Base-by-base conservation (phyloP, 37 sponge, comb jelly and placozoan species). In the Beroe forskalii region DNA sequence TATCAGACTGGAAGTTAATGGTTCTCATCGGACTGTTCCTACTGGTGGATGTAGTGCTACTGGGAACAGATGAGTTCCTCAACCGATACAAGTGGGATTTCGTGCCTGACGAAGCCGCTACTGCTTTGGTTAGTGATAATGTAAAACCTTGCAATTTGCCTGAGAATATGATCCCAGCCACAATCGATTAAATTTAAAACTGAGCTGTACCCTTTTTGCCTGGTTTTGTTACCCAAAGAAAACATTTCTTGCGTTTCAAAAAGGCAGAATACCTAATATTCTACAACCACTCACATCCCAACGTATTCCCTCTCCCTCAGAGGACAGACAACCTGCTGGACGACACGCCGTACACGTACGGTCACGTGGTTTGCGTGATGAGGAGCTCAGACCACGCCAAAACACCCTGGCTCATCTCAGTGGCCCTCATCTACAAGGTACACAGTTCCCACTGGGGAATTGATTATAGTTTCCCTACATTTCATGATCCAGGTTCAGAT, bases 61-160 rank as follows among this genome's bases (percentile, higher is more conserved):
- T 80, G 43, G 86, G 86, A 0, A 41, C 30, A 3, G 42, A 80
- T 25, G 86, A 80, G 55, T 80, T 28, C 30, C 55, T 80, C 25
- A 80, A 80, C 55, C 37, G 86, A 22, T 80, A 80, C 55, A 43
- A 80, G 30, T 80, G 86, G 86, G 31, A 32, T 3, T 80, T 80
- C 55, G n/a, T n/a, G 40, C 4, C 43, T 4, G 55, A 22, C 43
- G 23, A 41, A 6, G 20, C 55, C 3, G 23, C 86, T 25, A 20
- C 40, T 0, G 14, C 0, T 17, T 4, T 44, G 86, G 86, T 80
- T 42, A 80, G 9, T 64, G n/a, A n/a, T n/a, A n/a, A n/a, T n/a
- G n/a, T n/a, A 55, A 17, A 20, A 55, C 9, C 60, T 55, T 55
- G 17, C n/a, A n/a, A n/a, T n/a, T n/a, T n/a, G n/a, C n/a, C n/a